Conservation (phyloP, 2,888 invertebrate genomes). For the Lagria hirta region DNA sequence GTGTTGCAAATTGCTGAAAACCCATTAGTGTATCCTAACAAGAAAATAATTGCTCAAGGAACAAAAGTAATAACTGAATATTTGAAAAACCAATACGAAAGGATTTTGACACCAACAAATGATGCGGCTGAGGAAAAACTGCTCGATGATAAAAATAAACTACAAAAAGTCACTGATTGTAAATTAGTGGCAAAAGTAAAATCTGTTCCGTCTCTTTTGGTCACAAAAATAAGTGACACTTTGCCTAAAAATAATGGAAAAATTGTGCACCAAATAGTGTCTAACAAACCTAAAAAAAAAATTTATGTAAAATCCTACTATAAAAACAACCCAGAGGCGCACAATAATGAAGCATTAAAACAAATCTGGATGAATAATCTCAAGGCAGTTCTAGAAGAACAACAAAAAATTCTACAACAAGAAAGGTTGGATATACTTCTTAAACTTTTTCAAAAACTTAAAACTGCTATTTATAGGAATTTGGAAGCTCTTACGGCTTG, state of each 20-base stretch:
- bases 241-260: not conserved
- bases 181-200: not conserved
- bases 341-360: constrained; percentile 47
- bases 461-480: constrained; percentile 45
- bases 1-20: constrained; percentile 64
- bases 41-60: constrained; percentile 59
- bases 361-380: constrained; percentile 60
- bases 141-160: constrained; percentile 11
- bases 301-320: constrained; percentile 53
- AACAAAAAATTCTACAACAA: constrained; percentile 62
- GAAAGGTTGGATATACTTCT: constrained; percentile 55
- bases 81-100: constrained; percentile 44
- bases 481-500: constrained; percentile 58
- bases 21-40: constrained; percentile 62
- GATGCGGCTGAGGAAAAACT: too few species aligned
- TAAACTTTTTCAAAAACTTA: constrained; percentile 9
- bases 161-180: constrained; percentile 12
- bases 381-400: constrained; percentile 58
- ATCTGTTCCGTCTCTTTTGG: not conserved
- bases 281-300: too few species aligned
- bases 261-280: constrained; percentile 44
- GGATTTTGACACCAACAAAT: constrained; percentile 1
- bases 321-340: constrained; percentile 39
- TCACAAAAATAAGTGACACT: not conserved
- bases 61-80: constrained; percentile 46